Evolutionary conservation across 2,113 vertebrate species (phyloP).

Genomic region (Chaetorhynchus papuensis): DNA sequence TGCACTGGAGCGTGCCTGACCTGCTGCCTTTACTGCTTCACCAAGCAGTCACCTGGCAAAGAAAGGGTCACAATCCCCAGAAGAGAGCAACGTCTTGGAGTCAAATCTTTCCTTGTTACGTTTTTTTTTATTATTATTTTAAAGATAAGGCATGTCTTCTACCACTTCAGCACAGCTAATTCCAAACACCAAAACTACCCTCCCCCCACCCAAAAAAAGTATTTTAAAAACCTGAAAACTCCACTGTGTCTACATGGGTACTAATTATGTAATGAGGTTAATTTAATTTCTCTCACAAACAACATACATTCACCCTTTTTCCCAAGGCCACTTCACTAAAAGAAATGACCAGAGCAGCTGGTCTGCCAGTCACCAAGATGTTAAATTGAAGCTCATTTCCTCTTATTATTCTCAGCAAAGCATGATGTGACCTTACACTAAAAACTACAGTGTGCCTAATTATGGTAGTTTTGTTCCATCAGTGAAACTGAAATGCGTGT

Average conservation of each 20-base stretch:
- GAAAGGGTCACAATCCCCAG: neutral
- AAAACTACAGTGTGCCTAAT: conserved; percentile 48
- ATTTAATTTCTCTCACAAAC: conserved; percentile 37
- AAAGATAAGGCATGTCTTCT: neutral
- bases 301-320: neutral
- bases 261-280: neutral
- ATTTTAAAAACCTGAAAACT: neutral
- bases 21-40: neutral
- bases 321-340: conserved; percentile 22
- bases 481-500: conserved; percentile 16
- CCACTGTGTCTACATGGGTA: neutral
- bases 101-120: neutral
- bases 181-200: neutral
- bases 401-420: conserved; percentile 58
- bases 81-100: neutral
- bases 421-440: conserved; percentile 50
- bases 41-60: neutral
- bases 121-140: neutral
- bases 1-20: neutral
- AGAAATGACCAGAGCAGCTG: conserved; percentile 56
- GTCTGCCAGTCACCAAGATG: conserved; percentile 21
- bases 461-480: conserved; percentile 52
- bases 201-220: neutral
- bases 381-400: conserved; percentile 66
- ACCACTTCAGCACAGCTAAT: neutral